phyloP scores from a whole-genome alignment of 2,888 invertebrate species.

The Phymatocera aterrima region DNA sequence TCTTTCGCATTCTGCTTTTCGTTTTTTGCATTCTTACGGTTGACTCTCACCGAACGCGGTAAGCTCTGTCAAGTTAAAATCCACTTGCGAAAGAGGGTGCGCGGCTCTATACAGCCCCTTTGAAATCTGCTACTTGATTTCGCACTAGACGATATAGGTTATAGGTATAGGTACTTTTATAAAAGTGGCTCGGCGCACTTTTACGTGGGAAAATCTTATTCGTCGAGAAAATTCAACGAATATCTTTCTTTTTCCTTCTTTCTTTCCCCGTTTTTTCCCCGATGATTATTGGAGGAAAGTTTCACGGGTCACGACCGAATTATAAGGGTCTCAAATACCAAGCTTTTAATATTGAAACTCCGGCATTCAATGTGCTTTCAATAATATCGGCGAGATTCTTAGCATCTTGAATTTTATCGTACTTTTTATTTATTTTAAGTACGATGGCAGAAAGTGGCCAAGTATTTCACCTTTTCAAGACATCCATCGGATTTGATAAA shows the following conservation, averaged over 20 bases:
- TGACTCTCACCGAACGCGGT: background rate
- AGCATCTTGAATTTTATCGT: background rate
- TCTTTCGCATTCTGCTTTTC: background rate
- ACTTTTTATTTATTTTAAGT: background rate
- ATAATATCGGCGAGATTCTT: background rate
- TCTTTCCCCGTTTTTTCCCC: background rate
- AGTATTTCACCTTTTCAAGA: too few relatives aligned
- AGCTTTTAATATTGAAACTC: background rate
- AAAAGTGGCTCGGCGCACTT: background rate
- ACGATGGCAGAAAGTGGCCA: too few relatives aligned
- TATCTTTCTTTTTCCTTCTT: background rate
- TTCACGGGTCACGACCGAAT: background rate
- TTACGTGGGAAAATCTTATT: background rate
- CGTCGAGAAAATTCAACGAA: background rate
- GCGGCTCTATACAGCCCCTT: background rate
- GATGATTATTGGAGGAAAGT: background rate
- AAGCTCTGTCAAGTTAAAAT: conserved; percentile 4
- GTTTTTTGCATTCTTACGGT: background rate
- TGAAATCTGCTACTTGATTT: background rate
- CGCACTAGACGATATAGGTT: too few relatives aligned
- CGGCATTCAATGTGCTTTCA: background rate
- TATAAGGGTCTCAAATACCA: background rate
- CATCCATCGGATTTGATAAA: too few relatives aligned
- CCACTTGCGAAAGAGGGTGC: conserved; percentile 21
- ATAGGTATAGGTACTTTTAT: too few relatives aligned